These are phyloP conservation scores for Chloebia gouldiae DNA, from an alignment of 2,113 vertebrate species.

Conservation along the genomic window DNA sequence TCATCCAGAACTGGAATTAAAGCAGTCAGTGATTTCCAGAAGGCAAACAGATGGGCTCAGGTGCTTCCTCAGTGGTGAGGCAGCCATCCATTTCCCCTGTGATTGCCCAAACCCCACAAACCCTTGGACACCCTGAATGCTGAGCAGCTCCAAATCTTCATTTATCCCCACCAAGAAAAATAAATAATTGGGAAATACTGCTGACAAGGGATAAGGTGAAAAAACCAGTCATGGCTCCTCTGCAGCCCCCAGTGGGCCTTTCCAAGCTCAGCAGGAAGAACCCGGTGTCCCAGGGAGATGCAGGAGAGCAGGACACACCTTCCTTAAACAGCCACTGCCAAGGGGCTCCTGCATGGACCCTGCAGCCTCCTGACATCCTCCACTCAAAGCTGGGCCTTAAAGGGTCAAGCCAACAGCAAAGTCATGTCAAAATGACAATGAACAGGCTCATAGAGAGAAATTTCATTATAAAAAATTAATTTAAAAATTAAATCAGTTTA, in stretches of 20 bases:
- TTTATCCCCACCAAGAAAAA: not conserved
- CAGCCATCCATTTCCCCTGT: not conserved
- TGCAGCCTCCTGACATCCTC: not conserved
- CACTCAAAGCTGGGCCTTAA: not conserved
- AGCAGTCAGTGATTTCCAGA: not conserved
- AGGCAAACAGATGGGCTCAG: not conserved
- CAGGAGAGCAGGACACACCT: too few relatives aligned
- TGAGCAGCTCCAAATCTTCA: not conserved
- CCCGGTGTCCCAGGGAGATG: too few relatives aligned
- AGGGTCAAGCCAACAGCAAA: not conserved
- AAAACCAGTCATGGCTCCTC: fast-evolving
- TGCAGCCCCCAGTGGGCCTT: too few relatives aligned
- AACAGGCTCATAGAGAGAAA: not conserved
- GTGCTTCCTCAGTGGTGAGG: not conserved
- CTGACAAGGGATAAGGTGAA: not conserved
- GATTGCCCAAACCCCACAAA: not conserved
- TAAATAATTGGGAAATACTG: not conserved
- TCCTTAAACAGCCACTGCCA: not conserved
- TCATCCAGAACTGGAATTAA: not conserved
- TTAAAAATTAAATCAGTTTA: not conserved
- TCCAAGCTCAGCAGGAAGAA: not conserved
- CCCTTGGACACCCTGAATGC: not conserved
- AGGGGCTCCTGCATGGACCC: not conserved
- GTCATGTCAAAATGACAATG: fast-evolving
- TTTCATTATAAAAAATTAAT: not conserved